phyloP scores from a whole-genome alignment of 2,888 invertebrate genomes.

The Idaea dimidiata region DNA sequence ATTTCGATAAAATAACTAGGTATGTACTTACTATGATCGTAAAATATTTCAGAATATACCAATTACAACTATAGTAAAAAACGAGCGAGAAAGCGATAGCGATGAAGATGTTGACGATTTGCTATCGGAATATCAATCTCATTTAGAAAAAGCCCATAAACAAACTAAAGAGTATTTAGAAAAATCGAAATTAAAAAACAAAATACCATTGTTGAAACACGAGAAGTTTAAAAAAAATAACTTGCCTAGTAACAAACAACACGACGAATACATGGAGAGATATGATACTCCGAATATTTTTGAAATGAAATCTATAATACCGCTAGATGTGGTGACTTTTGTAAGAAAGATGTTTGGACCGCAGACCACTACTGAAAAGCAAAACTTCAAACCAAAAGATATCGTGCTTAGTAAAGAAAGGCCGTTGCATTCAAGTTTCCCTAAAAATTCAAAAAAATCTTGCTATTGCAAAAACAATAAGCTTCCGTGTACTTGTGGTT shows the following conservation, averaged over 20 bases:
- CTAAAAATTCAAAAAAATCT: constrained; percentile 35
- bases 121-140: constrained; percentile 64
- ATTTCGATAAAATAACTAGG: too few relatives aligned
- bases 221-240: constrained; percentile 49
- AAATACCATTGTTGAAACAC: constrained; percentile 56
- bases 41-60: constrained; percentile 50
- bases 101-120: constrained; percentile 65
- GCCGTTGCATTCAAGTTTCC: constrained; percentile 30
- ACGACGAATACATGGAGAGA: constrained; percentile 24
- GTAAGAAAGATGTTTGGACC: not conserved
- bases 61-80: constrained; percentile 42
- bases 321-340: not conserved
- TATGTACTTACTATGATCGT: not conserved
- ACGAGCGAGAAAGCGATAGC: constrained; percentile 52
- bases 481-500: constrained; percentile 56
- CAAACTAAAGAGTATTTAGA: constrained; percentile 56
- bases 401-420: constrained; percentile 35
- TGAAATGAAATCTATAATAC: constrained; percentile 30
- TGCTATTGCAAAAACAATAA: constrained; percentile 56
- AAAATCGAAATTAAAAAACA: constrained; percentile 62
- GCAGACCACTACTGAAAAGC: constrained; percentile 21
- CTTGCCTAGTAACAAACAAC: not conserved
- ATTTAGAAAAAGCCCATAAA: constrained; percentile 67
- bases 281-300: constrained; percentile 49
- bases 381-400: constrained; percentile 33